Evolutionary conservation across 2,888 invertebrate genomes (phyloP), one percentile per base, ranked within the genome.

Genomic region (Xestobium rufovillosum): DNA sequence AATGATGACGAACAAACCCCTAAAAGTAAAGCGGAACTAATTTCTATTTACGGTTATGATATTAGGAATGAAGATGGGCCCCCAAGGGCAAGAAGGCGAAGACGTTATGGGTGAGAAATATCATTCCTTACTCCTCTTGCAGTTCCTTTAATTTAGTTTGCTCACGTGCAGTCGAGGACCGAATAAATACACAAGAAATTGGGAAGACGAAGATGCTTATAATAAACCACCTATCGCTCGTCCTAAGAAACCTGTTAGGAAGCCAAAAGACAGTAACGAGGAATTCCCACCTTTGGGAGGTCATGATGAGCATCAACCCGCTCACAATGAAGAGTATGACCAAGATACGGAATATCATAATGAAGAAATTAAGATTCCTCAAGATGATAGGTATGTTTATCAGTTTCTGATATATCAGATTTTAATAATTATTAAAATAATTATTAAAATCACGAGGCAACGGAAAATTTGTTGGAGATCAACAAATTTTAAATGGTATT

Each of bases 161-260:
- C 15, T 37, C 36, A 9, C 33, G 27, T 32, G 39, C 55, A 86
- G 86, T 0, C 86, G 91, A 36, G 90, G 91, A 1, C 91, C 91
- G 0, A 90, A 83, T 60, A 91, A 90, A 62, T 92, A 92, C 63
- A 88, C 85, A 0, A 76, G 91, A 8, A 89, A 87, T 40, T 92
- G 91, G 90, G 89, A 91, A 59, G 91, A 92, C 59, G 89, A 88
- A 59, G 86, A 86, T 57, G 91, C 91, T 0, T 92, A 91, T 60
- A 71, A 75, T 12, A 79, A 85, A 48, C 65, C 71, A 10, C 57
- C 55, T 23, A 50, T 51, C 25, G 50, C 53, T 26, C 45, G 50
- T 23, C 45, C 45, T 29, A 42, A 54, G 26, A 50, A 48, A 37
- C 41, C 41, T 27, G 54, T 47, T 28, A 39, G 52, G 49, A 50